These are phyloP conservation scores for Toxostoma redivivum DNA, from an alignment of 2,113 vertebrate genomes.

Conservation along the genomic window DNA sequence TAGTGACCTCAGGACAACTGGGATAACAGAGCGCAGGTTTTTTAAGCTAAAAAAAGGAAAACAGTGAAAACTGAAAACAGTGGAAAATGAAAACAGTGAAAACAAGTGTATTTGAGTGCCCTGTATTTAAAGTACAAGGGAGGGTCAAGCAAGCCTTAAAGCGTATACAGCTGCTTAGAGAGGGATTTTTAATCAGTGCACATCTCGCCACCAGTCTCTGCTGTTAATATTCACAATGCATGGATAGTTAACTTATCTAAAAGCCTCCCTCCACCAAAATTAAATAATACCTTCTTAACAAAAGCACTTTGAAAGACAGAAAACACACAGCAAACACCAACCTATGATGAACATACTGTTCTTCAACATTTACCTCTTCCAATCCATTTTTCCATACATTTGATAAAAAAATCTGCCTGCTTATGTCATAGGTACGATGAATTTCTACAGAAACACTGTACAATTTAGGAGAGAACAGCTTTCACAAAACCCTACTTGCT, in stretches of 20 bases:
- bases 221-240: slow-evolving; percentile 26
- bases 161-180: neutral
- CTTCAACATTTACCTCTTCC: neutral
- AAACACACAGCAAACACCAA: neutral
- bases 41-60: neutral
- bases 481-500: neutral
- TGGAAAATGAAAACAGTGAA: neutral
- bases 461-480: neutral
- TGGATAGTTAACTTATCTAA: neutral
- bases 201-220: neutral
- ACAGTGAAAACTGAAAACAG: neutral
- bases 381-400: neutral
- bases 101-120: neutral
- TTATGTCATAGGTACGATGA: neutral
- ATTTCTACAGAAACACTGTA: neutral
- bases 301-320: neutral
- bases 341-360: neutral
- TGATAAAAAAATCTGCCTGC: neutral
- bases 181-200: neutral
- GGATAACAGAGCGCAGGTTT: neutral
- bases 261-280: neutral
- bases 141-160: neutral
- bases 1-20: neutral
- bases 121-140: neutral
- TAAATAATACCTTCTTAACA: neutral